Evolutionary conservation across 2,888 invertebrate species (phyloP).

Genomic region (Phasia obesa): DNA sequence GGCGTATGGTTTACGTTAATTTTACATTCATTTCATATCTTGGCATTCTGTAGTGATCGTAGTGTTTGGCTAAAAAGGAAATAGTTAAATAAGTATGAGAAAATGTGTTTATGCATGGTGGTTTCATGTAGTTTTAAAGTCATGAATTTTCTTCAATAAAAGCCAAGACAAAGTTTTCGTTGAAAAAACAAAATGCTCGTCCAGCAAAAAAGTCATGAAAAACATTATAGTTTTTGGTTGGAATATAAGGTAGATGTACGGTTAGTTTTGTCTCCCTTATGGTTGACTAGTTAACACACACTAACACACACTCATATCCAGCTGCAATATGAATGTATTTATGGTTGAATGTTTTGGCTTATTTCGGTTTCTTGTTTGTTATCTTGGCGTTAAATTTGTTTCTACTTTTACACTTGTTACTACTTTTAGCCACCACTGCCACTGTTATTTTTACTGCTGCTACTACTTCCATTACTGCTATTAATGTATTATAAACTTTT

Average conservation of each 20-base stretch:
- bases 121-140: conserved; percentile 40
- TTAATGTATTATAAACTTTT: conserved; percentile 32
- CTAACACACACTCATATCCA: neutral
- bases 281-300: conserved; percentile 56
- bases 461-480: conserved; percentile 8
- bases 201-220: conserved; percentile 1
- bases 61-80: conserved; percentile 27
- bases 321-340: neutral
- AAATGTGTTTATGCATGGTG: too few relatives aligned
- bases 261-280: conserved; percentile 46
- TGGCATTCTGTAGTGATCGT: conserved; percentile 11
- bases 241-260: conserved; percentile 32
- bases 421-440: conserved; percentile 27
- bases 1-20: conserved; percentile 67
- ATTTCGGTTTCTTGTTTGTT: conserved; percentile 71
- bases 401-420: conserved; percentile 70
- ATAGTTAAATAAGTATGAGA: conserved; percentile 8
- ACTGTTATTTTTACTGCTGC: conserved; percentile 6
- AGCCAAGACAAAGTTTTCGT: conserved; percentile 64
- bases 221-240: conserved; percentile 23
- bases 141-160: conserved; percentile 53
- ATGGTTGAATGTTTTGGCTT: conserved; percentile 69
- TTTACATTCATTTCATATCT: conserved; percentile 46
- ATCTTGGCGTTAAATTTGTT: conserved; percentile 80
- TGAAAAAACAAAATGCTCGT: conserved; percentile 16